These are phyloP conservation scores for Athripsodes cinereus DNA, from an alignment of 2,888 invertebrate genomes.

Conservation along the genomic window DNA sequence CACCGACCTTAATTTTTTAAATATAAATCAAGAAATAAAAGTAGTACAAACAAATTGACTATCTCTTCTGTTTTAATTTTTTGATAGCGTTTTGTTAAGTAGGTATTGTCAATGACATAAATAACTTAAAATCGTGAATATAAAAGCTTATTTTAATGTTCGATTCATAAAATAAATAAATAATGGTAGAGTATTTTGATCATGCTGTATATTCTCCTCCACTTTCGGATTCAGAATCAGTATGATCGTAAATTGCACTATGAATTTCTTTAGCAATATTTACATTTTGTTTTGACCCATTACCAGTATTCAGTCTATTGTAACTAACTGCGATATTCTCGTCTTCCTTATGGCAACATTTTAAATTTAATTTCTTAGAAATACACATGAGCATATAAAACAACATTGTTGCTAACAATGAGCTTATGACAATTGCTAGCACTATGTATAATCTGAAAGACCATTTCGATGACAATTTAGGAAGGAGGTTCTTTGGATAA, in stretches of 20 bases:
- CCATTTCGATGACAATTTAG: slow-evolving; percentile 43
- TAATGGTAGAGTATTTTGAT: too few relatives aligned
- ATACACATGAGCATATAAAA: slow-evolving; percentile 26
- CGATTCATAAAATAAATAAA: too few relatives aligned
- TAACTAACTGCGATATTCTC: slow-evolving; percentile 15
- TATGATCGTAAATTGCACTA: slow-evolving; percentile 21
- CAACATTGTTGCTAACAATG: slow-evolving; percentile 30
- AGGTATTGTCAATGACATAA: too few relatives aligned
- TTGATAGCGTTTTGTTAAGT: too few relatives aligned
- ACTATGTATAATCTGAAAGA: slow-evolving; percentile 43
- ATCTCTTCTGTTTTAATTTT: too few relatives aligned
- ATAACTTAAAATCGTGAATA: too few relatives aligned
- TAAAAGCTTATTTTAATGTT: too few relatives aligned
- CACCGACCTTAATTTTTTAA: too few relatives aligned
- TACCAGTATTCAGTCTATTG: slow-evolving; percentile 18
- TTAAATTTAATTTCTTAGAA: slow-evolving; percentile 10
- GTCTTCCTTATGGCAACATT: slow-evolving; percentile 4
- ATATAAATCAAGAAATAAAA: too few relatives aligned
- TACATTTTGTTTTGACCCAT: slow-evolving; percentile 3
- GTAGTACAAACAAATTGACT: too few relatives aligned
- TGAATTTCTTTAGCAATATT: slow-evolving; percentile 23
- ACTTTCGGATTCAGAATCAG: slow-evolving; percentile 22
- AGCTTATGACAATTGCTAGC: slow-evolving; percentile 38
- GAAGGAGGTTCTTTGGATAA: slow-evolving; percentile 44
- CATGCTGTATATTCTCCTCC: neutral